Conservation (phyloP, 2,113 vertebrate genomes). For the Sardina pilchardus region DNA sequence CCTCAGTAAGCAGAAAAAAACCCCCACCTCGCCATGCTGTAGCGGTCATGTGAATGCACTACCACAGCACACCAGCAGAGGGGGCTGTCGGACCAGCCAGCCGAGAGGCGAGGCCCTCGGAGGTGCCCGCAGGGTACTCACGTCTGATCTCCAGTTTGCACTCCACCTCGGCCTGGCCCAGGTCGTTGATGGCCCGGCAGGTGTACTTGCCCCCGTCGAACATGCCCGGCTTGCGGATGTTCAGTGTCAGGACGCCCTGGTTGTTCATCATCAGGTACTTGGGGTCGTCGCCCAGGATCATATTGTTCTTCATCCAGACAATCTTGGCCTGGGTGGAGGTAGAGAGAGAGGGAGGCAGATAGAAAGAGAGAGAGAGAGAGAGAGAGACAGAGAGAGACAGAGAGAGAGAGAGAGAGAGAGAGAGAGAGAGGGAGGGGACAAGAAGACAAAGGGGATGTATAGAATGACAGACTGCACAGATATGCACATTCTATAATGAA, state of each 20-base stretch:
- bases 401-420: background rate
- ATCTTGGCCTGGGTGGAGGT: conserved; percentile 61
- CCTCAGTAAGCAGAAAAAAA: too few relatives aligned
- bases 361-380: background rate
- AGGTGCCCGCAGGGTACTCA: background rate
- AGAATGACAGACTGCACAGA: too few relatives aligned
- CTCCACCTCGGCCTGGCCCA: conserved; percentile 79
- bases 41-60: background rate
- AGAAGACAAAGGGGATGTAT: background rate
- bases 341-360: background rate
- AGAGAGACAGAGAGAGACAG: background rate
- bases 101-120: too few relatives aligned
- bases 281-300: conserved; percentile 80
- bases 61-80: background rate
- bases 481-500: too few relatives aligned
- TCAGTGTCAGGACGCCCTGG: conserved; percentile 86
- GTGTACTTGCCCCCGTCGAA: conserved; percentile 83
- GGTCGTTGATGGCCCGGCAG: conserved; percentile 80
- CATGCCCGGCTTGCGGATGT: conserved; percentile 81
- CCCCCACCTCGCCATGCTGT: too few relatives aligned
- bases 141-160: conserved; percentile 69
- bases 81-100: background rate
- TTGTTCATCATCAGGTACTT: conserved; percentile 85
- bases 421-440: background rate
- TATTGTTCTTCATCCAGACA: conserved; percentile 87